Percentiles rank a stretch among this genome's conserved stretches.
phyloP scores from a whole-genome alignment of 2,113 vertebrate species.

The Ceratotherium simum region DNA sequence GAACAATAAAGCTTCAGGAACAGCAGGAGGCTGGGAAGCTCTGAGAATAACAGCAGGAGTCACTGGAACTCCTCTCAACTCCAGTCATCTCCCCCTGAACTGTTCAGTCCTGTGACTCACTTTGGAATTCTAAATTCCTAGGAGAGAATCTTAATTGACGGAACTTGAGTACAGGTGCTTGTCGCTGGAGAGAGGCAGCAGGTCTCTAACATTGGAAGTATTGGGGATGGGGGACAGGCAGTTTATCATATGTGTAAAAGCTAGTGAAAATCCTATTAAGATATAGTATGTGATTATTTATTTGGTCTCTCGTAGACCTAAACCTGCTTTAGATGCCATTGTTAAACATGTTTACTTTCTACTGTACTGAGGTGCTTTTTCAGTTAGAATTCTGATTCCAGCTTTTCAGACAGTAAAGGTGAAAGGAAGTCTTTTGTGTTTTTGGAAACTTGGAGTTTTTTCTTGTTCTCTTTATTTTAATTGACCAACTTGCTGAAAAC shows the following conservation, averaged over 20 bases:
- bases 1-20: slow-evolving; percentile 15
- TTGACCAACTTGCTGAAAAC: background rate
- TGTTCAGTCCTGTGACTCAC: background rate
- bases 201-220: background rate
- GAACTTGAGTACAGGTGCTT: background rate
- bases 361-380: background rate
- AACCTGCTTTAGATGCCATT: background rate
- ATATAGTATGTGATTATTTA: background rate
- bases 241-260: background rate
- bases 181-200: background rate
- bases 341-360: background rate
- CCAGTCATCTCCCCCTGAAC: background rate
- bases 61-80: background rate
- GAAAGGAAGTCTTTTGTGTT: background rate
- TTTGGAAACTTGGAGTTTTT: background rate
- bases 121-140: background rate
- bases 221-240: too few species aligned
- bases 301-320: slow-evolving; percentile 3
- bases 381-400: background rate
- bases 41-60: background rate
- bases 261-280: background rate
- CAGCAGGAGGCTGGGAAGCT: background rate
- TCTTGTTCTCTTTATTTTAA: slow-evolving; percentile 1
- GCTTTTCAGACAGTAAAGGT: background rate
- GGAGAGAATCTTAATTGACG: background rate